Conservation (phyloP, 1,140 invertebrate species). For the Melipona quadrifasciata region DNA sequence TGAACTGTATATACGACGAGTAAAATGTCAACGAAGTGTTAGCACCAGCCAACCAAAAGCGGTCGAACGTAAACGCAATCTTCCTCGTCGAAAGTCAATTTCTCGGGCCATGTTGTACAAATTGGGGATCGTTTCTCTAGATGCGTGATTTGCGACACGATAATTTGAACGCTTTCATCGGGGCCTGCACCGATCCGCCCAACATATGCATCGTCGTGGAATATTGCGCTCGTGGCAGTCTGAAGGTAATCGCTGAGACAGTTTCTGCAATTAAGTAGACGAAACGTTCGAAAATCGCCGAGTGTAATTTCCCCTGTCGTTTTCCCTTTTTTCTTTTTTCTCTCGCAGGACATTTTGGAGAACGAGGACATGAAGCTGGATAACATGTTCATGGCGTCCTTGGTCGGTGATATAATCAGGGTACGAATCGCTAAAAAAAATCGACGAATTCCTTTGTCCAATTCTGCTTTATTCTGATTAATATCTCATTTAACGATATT, state of each 20-base stretch:
- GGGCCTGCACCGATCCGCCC: conserved; percentile 94
- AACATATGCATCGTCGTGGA: conserved; percentile 95
- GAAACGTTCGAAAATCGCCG: neutral
- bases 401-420: conserved; percentile 93
- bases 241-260: conserved; percentile 84
- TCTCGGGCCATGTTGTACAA: neutral
- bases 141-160: conserved; percentile 94
- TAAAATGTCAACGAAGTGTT: too few relatives aligned
- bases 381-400: conserved; percentile 94
- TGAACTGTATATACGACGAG: neutral
- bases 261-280: conserved; percentile 8
- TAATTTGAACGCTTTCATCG: conserved; percentile 96
- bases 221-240: conserved; percentile 94
- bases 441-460: neutral
- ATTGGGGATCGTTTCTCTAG: conserved; percentile 80
- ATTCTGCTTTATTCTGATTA: too few relatives aligned
- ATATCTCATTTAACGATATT: too few relatives aligned
- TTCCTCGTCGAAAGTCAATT: neutral
- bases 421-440: conserved; percentile 82
- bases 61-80: neutral
- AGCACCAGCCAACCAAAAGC: neutral
- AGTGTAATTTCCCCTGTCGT: conserved; percentile 4
- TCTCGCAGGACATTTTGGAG: conserved; percentile 92
- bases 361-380: conserved; percentile 95
- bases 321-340: neutral